Conservation (phyloP, 2,888 invertebrate genomes). For the Cephalotes varians region DNA sequence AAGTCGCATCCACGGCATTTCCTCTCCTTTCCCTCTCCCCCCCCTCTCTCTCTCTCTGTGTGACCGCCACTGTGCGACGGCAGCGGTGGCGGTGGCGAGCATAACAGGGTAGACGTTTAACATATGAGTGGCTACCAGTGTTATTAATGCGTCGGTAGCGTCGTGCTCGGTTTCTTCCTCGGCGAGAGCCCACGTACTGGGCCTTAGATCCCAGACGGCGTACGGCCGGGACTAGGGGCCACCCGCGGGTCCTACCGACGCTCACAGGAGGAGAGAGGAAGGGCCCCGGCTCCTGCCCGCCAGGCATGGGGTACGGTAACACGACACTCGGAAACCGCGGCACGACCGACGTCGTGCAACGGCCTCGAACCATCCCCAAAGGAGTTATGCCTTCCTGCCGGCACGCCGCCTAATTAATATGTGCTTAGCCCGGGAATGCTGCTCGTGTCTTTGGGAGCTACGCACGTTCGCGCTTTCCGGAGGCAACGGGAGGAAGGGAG, state of each 20-base stretch:
- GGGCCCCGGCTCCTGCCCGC: constrained; percentile 29
- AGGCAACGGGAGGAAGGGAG: not conserved
- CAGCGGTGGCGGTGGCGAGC: constrained; percentile 66
- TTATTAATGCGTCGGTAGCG: constrained; percentile 84
- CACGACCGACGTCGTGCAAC: constrained; percentile 66
- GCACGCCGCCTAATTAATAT: constrained; percentile 80
- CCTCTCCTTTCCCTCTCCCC: constrained; percentile 18
- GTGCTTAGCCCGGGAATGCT: constrained; percentile 79
- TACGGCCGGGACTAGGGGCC: constrained; percentile 70
- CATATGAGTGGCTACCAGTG: constrained; percentile 85
- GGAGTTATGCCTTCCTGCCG: constrained; percentile 82
- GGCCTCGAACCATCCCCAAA: constrained; percentile 69
- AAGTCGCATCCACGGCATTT: constrained; percentile 64
- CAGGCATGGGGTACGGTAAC: constrained; percentile 74
- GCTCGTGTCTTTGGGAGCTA: constrained; percentile 55
- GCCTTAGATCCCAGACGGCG: constrained; percentile 66
- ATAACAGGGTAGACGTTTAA: constrained; percentile 85
- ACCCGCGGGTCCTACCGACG: constrained; percentile 78
- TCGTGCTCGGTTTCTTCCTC: constrained; percentile 81
- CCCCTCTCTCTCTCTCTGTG: constrained; percentile 30
- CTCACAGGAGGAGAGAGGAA: constrained; percentile 38
- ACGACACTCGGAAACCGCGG: constrained; percentile 80
- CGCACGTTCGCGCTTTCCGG: constrained; percentile 44
- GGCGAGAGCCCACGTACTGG: constrained; percentile 74
- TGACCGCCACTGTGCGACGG: constrained; percentile 63